Evolutionary conservation across 2,113 vertebrate species (phyloP).

Genomic region (Cololabis saira): DNA sequence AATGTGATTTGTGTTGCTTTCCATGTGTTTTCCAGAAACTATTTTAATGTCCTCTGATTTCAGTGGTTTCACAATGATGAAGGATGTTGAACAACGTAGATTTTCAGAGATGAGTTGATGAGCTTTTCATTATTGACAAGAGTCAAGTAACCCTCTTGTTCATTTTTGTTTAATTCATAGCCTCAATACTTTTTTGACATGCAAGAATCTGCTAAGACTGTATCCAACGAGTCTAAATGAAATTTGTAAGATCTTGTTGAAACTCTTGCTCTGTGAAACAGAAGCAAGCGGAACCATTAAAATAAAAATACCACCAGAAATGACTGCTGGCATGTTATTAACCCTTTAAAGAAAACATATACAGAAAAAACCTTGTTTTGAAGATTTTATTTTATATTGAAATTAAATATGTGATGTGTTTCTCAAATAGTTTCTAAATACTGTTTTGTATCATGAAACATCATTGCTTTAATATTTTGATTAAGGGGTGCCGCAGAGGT

Average conservation of each 20-base stretch:
- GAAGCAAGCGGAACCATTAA: conserved; percentile 33
- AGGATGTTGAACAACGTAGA: neutral
- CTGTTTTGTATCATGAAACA: too few species aligned
- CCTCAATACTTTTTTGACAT: conserved; percentile 16
- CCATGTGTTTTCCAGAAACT: conserved; percentile 23
- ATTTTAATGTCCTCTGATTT: conserved; percentile 6
- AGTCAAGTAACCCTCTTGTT: conserved; percentile 17
- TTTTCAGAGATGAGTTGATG: neutral
- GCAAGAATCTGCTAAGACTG: conserved; percentile 23
- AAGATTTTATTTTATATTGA: too few species aligned
- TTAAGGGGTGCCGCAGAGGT: too few species aligned
- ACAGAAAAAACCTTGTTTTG: too few species aligned
- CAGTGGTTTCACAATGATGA: neutral
- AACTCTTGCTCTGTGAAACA: conserved; percentile 11
- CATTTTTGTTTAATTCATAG: neutral
- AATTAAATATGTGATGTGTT: too few species aligned
- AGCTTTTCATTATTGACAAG: neutral
- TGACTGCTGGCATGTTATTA: too few species aligned
- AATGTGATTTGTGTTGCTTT: conserved; percentile 9
- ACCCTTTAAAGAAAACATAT: too few species aligned
- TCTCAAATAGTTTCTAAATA: too few species aligned
- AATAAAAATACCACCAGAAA: conserved; percentile 14
- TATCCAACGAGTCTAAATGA: conserved; percentile 8
- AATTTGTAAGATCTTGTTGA: conserved; percentile 35
- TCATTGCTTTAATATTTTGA: too few species aligned